Evolutionary conservation across 2,113 vertebrate species (phyloP).

Genomic region (Eonycteris spelaea): DNA sequence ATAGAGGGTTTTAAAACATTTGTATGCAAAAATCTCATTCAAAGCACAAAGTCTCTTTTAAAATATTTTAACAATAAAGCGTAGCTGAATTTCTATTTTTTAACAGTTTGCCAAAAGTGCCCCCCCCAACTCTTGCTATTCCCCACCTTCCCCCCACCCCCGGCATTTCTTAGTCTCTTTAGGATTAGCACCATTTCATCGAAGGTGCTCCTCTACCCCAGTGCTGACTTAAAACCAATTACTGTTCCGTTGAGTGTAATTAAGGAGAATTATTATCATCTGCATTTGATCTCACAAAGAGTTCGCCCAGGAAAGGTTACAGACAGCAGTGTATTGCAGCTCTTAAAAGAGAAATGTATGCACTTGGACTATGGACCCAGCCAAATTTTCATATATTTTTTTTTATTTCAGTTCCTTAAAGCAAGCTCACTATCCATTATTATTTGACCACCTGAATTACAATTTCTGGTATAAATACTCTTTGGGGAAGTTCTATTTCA

Average conservation of each 20-base stretch:
- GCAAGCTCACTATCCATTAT: background rate
- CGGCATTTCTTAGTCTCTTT: slow-evolving; percentile 1
- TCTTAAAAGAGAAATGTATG: background rate
- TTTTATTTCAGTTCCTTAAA: background rate
- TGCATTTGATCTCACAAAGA: slow-evolving; percentile 64
- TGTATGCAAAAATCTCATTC: slow-evolving; percentile 73
- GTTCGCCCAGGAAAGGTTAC: slow-evolving; percentile 10
- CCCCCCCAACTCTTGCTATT: background rate
- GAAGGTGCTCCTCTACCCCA: slow-evolving; percentile 37
- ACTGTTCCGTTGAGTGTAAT: slow-evolving; percentile 64
- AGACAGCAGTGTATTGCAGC: background rate
- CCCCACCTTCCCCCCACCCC: background rate
- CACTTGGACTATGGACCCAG: background rate
- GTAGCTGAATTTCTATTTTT: slow-evolving; percentile 25
- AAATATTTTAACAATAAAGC: slow-evolving; percentile 45
- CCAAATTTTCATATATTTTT: background rate
- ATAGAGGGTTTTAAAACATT: slow-evolving; percentile 77
- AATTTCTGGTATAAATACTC: background rate
- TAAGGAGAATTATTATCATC: slow-evolving; percentile 71
- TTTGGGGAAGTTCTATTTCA: background rate
- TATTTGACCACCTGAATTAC: slow-evolving; percentile 2
- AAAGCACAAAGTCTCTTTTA: slow-evolving; percentile 71
- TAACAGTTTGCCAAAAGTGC: slow-evolving; percentile 37
- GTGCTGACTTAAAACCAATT: slow-evolving; percentile 64
- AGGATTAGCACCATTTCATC: slow-evolving; percentile 32